Evolutionary conservation across 2,888 invertebrate species (phyloP).

Genomic region (Bellardia pandia): DNA sequence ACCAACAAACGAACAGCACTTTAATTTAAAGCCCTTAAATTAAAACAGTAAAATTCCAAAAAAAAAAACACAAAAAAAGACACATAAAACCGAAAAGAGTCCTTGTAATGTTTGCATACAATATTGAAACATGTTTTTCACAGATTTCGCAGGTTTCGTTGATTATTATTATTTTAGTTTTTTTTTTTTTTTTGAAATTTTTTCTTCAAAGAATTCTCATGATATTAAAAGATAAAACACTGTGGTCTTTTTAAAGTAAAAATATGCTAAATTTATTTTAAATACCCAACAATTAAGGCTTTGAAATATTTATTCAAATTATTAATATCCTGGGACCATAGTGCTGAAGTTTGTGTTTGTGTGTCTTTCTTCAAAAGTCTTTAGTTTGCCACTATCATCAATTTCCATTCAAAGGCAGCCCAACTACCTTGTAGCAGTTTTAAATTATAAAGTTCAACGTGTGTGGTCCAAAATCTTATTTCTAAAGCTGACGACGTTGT

Average conservation of each 20-base stretch:
- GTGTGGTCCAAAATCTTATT: conserved; percentile 77
- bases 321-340: conserved; percentile 1
- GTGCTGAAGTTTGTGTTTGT: conserved; percentile 7
- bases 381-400: conserved; percentile 67
- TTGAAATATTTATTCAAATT: background rate
- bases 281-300: background rate
- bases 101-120: conserved; percentile 69
- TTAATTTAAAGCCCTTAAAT: conserved; percentile 48
- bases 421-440: conserved; percentile 69
- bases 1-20: background rate
- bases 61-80: conserved; percentile 10
- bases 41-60: conserved; percentile 47
- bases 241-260: background rate
- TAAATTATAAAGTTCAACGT: conserved; percentile 74
- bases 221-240: conserved; percentile 45
- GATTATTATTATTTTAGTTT: conserved; percentile 47
- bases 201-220: conserved; percentile 59
- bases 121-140: conserved; percentile 72
- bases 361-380: conserved; percentile 55
- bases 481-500: conserved; percentile 21
- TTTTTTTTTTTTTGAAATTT: conserved; percentile 10
- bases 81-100: conserved; percentile 14
- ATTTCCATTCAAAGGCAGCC: conserved; percentile 70
- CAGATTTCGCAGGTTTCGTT: conserved; percentile 66
- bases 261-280: background rate